These are phyloP conservation scores for Triplophysa rosa DNA, from an alignment of 2,113 vertebrate genomes.

Conservation along the genomic window DNA sequence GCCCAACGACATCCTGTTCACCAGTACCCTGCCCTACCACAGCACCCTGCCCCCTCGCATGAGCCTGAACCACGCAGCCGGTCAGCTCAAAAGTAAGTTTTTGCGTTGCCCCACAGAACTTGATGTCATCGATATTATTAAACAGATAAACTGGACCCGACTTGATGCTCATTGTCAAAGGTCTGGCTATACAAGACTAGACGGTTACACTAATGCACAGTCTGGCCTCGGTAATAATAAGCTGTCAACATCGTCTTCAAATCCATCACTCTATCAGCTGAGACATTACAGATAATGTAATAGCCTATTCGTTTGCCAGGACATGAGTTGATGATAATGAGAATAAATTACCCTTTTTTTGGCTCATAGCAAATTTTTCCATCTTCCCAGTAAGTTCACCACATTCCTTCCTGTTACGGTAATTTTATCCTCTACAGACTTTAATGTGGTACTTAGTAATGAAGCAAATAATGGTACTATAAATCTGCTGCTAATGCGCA, in stretches of 20 bases:
- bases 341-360: constrained; percentile 21
- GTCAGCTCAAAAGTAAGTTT: constrained; percentile 79
- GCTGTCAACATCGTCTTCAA: not conserved
- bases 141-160: too few relatives aligned
- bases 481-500: constrained; percentile 30
- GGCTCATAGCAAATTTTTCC: constrained; percentile 29
- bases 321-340: constrained; percentile 34
- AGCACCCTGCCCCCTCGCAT: constrained; percentile 77
- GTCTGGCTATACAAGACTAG: not conserved
- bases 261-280: constrained; percentile 17
- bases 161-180: too few relatives aligned
- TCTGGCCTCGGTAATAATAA: not conserved
- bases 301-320: not conserved
- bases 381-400: constrained; percentile 13
- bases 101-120: not conserved
- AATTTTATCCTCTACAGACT: constrained; percentile 30
- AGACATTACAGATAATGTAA: constrained; percentile 21
- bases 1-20: constrained; percentile 84
- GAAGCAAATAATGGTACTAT: constrained; percentile 40
- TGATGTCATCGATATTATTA: not conserved
- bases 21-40: constrained; percentile 79
- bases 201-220: not conserved
- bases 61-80: constrained; percentile 65
- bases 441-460: constrained; percentile 41
- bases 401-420: constrained; percentile 34